Base-by-base conservation (phyloP, 2,888 invertebrate genomes). In the Trilocha varians region DNA sequence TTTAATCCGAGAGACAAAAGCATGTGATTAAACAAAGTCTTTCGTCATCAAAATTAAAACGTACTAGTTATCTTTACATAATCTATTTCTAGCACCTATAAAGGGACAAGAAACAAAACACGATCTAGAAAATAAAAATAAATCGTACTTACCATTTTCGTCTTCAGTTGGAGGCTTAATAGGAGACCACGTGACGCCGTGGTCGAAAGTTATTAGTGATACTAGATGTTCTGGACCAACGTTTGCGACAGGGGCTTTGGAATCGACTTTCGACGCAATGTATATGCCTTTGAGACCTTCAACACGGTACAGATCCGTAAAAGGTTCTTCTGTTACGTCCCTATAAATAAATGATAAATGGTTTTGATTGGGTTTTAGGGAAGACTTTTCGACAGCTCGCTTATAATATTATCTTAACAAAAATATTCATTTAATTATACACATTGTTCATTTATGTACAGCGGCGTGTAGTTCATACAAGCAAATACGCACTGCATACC, bases 221-320 rank as follows among this genome's bases (percentile, higher is more conserved):
- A 90, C 83, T 38, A 96, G 85, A 68, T 95, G 90, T 55, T 94
- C 93, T 0, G 92, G 91, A 1, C 90, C 91, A 2, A 92, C 87
- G 48, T 87, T 87, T 3, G 85, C 71, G 3, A 87, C 82, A 2
- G 77, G 71, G 0, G 87, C 80, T 57, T 88, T 88, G 0, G 84
- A 73, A 17, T 86, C 80, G 1, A 96, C 89, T 64, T 91, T 91
- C 0, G 95, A 95, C 1, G 95, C 96, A 48, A 97, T 95, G 79
- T 95, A 97, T 53, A 97, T 93, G 0, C 97, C 97, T 36, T 91
- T 87, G 38, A 97, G 78, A 0, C 96, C 96, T 69, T 94, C 92
- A 0, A 97, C 94, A 62, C 92, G 93, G 72, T 96, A 95, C 1
- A 97, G 77, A 66, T 97, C 97, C 2, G 94, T 93, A 79, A 97